Evolutionary conservation across 2,113 vertebrate genomes (phyloP).

Genomic region (Chloropsis cyanopogon): DNA sequence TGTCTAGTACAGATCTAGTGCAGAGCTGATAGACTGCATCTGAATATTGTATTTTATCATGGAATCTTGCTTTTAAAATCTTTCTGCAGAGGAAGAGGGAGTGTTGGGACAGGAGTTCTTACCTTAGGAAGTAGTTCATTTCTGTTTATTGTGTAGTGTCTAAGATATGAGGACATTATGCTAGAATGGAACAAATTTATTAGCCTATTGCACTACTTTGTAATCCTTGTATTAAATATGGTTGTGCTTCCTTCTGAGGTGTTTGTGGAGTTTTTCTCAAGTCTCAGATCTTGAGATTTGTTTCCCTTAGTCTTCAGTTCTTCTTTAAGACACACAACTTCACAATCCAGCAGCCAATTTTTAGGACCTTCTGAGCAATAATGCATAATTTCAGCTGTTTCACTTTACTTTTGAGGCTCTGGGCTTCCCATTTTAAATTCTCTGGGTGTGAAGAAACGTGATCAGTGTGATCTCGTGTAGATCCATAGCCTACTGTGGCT

Average conservation of each 20-base stretch:
- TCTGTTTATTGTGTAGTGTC: not conserved
- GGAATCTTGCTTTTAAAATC: not conserved
- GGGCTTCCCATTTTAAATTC: not conserved
- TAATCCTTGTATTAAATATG: not conserved
- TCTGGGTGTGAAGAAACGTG: not conserved
- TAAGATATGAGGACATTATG: not conserved
- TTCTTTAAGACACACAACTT: not conserved
- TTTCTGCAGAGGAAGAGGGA: not conserved
- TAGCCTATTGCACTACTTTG: not conserved
- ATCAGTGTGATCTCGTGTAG: not conserved
- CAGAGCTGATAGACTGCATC: not conserved
- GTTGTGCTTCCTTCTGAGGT: not conserved
- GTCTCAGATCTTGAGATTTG: not conserved
- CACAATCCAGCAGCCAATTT: not conserved
- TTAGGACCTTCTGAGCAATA: not conserved
- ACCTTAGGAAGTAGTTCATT: not conserved
- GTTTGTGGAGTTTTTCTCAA: not conserved
- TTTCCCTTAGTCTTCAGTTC: not conserved
- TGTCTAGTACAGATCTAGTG: not conserved
- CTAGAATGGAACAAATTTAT: not conserved
- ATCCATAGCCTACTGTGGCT: not conserved
- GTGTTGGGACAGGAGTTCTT: not conserved
- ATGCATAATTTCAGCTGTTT: not conserved
- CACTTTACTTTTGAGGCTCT: not conserved
- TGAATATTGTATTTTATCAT: not conserved